Conservation (phyloP, 2,113 vertebrate genomes). For the rabbit (Oryctolagus cuniculus) region DNA sequence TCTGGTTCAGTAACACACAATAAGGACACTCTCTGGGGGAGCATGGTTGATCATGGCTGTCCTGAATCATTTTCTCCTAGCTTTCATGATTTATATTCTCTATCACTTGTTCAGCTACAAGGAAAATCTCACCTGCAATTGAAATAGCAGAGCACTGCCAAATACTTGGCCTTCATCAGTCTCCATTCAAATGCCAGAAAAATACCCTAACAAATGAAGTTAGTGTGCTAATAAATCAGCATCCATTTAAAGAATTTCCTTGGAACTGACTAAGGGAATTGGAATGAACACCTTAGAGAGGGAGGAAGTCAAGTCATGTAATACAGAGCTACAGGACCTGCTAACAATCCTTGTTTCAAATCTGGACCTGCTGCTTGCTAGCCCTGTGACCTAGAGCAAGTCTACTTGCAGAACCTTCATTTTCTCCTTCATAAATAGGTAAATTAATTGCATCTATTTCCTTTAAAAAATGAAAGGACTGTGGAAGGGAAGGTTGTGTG, state of each 20-base stretch:
- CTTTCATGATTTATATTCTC: constrained; percentile 62
- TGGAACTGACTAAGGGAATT: constrained; percentile 81
- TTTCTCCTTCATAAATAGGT: neutral
- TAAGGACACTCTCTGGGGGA: neutral
- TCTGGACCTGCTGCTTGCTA: neutral
- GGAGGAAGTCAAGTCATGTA: neutral
- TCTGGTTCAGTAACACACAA: neutral
- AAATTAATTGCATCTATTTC: neutral
- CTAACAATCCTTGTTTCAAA: neutral
- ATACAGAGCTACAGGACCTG: neutral
- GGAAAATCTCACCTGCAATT: constrained; percentile 73
- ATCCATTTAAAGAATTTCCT: constrained; percentile 81
- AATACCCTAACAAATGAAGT: constrained; percentile 78
- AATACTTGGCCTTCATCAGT: constrained; percentile 81
- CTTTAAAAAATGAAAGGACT: neutral
- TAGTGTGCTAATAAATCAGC: constrained; percentile 83
- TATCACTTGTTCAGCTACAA: constrained; percentile 49
- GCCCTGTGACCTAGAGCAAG: neutral
- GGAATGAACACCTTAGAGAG: neutral
- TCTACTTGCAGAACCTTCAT: neutral
- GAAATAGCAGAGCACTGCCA: constrained; percentile 78
- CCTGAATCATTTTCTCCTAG: neutral
- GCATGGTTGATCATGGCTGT: neutral
- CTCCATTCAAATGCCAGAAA: constrained; percentile 81
- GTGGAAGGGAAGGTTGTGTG: fast-evolving